These are phyloP conservation scores for Stomatorhinus walkeri DNA, from an alignment of 2,797 vertebrate species.

Conservation along the genomic window DNA sequence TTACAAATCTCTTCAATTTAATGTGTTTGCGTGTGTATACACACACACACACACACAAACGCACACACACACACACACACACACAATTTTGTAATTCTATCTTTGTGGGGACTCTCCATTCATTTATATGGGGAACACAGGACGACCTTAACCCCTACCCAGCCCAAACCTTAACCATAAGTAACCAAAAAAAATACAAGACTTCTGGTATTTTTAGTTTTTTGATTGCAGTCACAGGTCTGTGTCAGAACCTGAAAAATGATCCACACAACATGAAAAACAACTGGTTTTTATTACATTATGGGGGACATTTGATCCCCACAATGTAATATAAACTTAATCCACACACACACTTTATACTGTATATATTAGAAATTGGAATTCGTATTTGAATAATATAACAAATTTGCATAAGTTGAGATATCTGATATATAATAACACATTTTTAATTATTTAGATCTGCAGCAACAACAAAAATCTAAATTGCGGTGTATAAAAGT, in stretches of 20 bases:
- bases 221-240: neutral
- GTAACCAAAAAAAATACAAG: neutral
- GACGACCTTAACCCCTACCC: neutral
- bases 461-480: neutral
- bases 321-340: neutral
- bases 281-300: neutral
- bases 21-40: conserved; percentile 23
- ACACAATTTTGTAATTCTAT: neutral
- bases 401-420: neutral
- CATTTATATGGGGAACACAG: neutral
- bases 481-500: neutral
- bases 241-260: neutral
- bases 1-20: conserved; percentile 60
- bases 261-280: neutral
- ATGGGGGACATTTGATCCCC: neutral
- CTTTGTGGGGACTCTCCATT: neutral
- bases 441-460: neutral
- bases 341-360: neutral
- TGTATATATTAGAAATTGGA: neutral
- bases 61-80: neutral
- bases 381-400: neutral
- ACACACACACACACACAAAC: neutral
- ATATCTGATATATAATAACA: no score
- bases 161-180: neutral
- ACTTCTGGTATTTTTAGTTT: neutral